Evolutionary conservation across 2,888 invertebrate genomes (phyloP), one percentile per base, ranked within the genome.

Genomic region (Ormyrus labotus): DNA sequence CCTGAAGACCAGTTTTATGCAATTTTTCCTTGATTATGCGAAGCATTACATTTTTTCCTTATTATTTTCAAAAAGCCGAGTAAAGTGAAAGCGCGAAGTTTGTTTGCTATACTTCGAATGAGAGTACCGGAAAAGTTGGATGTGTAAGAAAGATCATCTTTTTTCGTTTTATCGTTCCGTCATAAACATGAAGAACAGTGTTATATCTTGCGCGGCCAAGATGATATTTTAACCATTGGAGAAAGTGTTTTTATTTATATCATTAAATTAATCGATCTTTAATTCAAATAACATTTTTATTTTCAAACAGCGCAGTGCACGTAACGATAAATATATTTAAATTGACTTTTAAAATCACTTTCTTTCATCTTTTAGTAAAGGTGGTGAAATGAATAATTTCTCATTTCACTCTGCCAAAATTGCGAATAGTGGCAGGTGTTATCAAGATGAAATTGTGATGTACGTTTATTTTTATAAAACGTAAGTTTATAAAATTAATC

Each of bases 81-180:
- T 47, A 55, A 55, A 64, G 72, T 64, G 72, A 72, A 72, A 72
- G 72, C 19, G 63, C 53, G 50, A 63, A 45, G n/a, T 34, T 34
- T 34, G 34, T 34, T 34, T 34, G 34, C 34, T 34, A 34, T 8
- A 72, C 53, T 72, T 50, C 53, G 55, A 63, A 55, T 63, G 47
- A 63, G 48, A 19, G 60, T 70, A 48, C 48, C 70, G 70, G n/a
- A 58, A 11, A 7, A 45, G 53, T 53, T 50, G 19, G 7, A 71
- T 60, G 60, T 71, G 70, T 71, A 19, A 13, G 45, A 45, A 72
- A 19, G n/a, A 53, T 53, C 45, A n/a, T 47, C 47, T 53, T 51
- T 72, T 51, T 63, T 72, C 60, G 10, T 51, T 72, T 63, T 72
- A 63, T 61, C 63, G 53, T 53, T 51, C 53, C 63, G 11, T 19